Conservation (phyloP, 64 coral and sea anemone genomes). For the Stylophora pistillata region DNA sequence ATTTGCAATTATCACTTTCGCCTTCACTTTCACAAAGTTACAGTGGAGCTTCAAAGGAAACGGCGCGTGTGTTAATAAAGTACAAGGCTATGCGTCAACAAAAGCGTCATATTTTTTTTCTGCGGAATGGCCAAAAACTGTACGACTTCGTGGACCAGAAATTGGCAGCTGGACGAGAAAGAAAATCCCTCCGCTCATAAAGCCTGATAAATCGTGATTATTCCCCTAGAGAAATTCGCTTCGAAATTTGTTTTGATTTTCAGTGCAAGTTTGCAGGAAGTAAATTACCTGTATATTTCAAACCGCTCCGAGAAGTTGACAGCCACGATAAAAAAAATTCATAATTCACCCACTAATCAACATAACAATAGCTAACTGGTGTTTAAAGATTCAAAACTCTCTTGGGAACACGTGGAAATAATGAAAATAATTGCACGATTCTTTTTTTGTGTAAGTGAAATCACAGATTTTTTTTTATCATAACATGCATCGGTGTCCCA, state of each 20-base stretch:
- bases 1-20: constrained; percentile 71
- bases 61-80: constrained; percentile 32
- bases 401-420: constrained; percentile 11
- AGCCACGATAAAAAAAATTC: constrained; percentile 41
- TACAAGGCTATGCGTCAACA: constrained; percentile 3
- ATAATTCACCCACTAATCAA: constrained; percentile 31
- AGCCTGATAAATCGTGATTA: background rate
- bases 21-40: constrained; percentile 54
- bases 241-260: constrained; percentile 6
- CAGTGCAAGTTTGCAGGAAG: background rate
- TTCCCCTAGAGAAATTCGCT: background rate
- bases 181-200: background rate
- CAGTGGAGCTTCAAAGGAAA: constrained; percentile 53
- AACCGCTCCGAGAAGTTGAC: background rate
- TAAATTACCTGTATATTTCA: background rate
- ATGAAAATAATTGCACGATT: background rate
- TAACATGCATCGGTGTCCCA: background rate
- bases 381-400: constrained; percentile 21
- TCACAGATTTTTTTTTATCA: background rate
- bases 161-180: background rate
- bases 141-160: constrained; percentile 11
- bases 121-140: background rate
- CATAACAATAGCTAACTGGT: constrained; percentile 27
- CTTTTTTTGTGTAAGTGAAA: background rate
- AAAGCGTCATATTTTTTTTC: constrained; percentile 37